Evolutionary conservation across 2,888 invertebrate genomes (phyloP).

Genomic region (Troides oblongomaculatus): DNA sequence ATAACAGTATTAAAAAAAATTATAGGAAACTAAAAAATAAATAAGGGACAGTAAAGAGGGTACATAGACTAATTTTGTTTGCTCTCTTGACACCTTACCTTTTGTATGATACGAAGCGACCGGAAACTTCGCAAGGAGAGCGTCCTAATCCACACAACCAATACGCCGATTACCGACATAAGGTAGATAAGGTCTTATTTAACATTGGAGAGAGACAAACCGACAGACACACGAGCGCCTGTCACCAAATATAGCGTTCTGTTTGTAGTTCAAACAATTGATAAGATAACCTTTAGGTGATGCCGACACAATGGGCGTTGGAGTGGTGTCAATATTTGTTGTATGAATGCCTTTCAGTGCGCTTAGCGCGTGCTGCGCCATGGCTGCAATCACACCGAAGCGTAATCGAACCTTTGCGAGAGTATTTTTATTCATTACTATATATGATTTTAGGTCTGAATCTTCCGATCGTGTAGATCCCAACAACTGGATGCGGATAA

Average conservation of each 20-base stretch:
- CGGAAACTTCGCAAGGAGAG: conserved; percentile 62
- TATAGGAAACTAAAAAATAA: neutral
- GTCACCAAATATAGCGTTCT: conserved; percentile 66
- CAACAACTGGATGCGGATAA: no score
- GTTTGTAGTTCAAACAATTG: conserved; percentile 72
- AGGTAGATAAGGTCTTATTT: conserved; percentile 52
- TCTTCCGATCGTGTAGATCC: no score
- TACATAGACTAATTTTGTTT: conserved; percentile 16
- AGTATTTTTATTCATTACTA: neutral
- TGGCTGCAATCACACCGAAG: conserved; percentile 49
- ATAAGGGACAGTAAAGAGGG: neutral
- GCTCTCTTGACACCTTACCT: conserved; percentile 20
- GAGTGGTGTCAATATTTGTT: conserved; percentile 68
- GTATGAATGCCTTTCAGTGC: conserved; percentile 69
- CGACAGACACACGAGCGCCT: conserved; percentile 74
- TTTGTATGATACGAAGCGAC: conserved; percentile 36
- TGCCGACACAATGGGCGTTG: conserved; percentile 73
- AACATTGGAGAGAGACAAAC: conserved; percentile 53
- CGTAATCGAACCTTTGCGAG: conserved; percentile 29
- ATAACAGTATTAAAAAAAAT: no score
- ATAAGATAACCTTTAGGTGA: conserved; percentile 76
- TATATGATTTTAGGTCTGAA: neutral
- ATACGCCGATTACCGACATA: conserved; percentile 64
- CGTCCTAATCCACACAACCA: conserved; percentile 52
- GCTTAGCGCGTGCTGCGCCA: conserved; percentile 64